Evolutionary conservation across 2,888 invertebrate genomes (phyloP).

Genomic region (Cataglyphis livida): DNA sequence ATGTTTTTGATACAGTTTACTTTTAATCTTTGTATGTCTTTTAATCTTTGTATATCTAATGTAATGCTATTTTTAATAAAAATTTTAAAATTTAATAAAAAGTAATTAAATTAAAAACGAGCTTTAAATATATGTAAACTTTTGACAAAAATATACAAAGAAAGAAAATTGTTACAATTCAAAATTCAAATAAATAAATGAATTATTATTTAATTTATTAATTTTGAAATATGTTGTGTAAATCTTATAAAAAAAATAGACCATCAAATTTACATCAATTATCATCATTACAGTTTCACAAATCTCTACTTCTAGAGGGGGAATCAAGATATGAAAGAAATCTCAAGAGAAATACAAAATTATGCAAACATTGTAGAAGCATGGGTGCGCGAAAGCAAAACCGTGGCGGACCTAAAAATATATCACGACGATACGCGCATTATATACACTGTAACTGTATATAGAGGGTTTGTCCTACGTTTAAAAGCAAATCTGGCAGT

Average conservation of each 20-base stretch:
- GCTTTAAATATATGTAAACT: not conserved
- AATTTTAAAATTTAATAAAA: not conserved
- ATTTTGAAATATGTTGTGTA: not conserved
- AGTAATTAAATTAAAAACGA: not conserved
- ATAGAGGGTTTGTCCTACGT: conserved; percentile 63
- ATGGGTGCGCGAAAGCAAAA: conserved; percentile 35
- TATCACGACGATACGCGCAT: conserved; percentile 68
- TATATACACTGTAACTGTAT: conserved; percentile 1
- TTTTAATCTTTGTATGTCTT: not conserved
- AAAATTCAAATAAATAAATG: not conserved
- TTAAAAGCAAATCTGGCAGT: conserved; percentile 69
- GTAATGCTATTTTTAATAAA: not conserved
- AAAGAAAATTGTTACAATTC: not conserved
- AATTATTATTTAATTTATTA: not conserved
- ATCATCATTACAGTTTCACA: not conserved
- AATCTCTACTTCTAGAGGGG: not conserved
- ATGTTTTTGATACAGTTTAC: not conserved
- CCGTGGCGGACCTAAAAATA: conserved; percentile 78
- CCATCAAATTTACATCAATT: not conserved
- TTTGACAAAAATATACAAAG: not conserved
- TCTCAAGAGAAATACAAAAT: conserved; percentile 7
- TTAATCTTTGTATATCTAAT: not conserved
- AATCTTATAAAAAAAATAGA: not conserved
- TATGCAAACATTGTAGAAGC: not conserved
- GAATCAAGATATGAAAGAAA: not conserved